Base-by-base conservation (phyloP, 23 tunicate species). In the Ciona savignyi region DNA sequence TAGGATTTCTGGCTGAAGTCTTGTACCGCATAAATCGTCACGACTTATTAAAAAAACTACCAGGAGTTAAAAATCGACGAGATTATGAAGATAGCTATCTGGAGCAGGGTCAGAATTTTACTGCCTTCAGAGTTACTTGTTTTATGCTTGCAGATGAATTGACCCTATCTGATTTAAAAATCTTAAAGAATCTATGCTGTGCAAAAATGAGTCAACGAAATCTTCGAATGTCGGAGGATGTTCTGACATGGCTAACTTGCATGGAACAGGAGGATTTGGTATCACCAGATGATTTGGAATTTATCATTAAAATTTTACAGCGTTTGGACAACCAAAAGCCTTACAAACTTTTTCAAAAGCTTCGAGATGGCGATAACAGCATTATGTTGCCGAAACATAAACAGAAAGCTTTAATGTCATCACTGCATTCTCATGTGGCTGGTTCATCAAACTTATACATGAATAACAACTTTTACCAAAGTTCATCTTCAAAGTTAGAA, bases 201-300 rank as follows among this genome's bases (percentile, higher is more conserved):
- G 33, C 49, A 32, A n/a, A 74, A 33, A 23, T 82, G 28, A 66
- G 81, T 63, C 20, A 1, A 20, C 48, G 77, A 56, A 82, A 82
- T 69, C 67, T 24, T 66, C 64, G 75, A 21, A 67, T 48, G 30
- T 75, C 80, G 1, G 23, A 23, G 4, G 81, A 76, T 32, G 32
- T 75, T 21, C 25, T 82, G 2, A 33, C 74, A 15, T 33, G 75
- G 33, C 70, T 74, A 11, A 62, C 68, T 62, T 74, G 87, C 51
- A 27, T 82, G 25, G 80, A 82, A 30, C 80, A 82, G 67, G 87
- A 82, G 67, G 87, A 82, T 76, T 20, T 66, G 4, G 20, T 82
- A 23, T 66, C 63, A 29, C 80, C 75, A n/a, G 87, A 63, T 66
- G 75, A 75, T 32, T 63, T 82, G 42, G 68, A 82, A 2, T 82